Percentiles rank a stretch among this genome's conserved stretches.
phyloP scores from a whole-genome alignment of 2,797 vertebrate genomes.

The Urosaurus nigricauda region DNA sequence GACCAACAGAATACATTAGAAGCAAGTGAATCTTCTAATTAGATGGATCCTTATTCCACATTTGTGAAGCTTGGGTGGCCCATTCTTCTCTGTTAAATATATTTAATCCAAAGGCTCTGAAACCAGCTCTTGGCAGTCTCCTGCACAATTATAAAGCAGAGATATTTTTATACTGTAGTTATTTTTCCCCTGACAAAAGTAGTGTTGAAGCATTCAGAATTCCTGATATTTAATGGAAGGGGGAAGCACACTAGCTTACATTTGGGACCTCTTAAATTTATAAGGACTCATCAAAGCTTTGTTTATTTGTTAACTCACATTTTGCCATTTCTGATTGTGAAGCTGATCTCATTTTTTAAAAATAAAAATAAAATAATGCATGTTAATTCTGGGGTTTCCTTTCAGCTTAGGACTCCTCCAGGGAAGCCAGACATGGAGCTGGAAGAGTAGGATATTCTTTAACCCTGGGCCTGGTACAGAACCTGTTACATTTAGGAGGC shows the following conservation, averaged over 20 bases:
- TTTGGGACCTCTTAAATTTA: background rate
- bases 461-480: background rate
- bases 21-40: background rate
- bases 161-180: background rate
- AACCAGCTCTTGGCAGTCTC: constrained; percentile 19
- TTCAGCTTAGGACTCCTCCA: background rate
- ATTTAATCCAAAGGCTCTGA: constrained; percentile 21
- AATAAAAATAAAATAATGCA: background rate
- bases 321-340: background rate
- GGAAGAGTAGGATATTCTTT: background rate
- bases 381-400: background rate
- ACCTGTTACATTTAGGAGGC: background rate
- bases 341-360: background rate
- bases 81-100: constrained; percentile 7
- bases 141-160: constrained; percentile 3
- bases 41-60: background rate
- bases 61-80: constrained; percentile 15
- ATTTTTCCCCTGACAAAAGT: background rate
- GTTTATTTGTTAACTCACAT: background rate
- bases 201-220: constrained; percentile 1
- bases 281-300: background rate
- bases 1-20: background rate
- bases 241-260: background rate
- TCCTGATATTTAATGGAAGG: background rate
- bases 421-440: background rate